These are phyloP conservation scores for Oeneis ivallda DNA, from an alignment of 2,888 invertebrate genomes.

Conservation along the genomic window DNA sequence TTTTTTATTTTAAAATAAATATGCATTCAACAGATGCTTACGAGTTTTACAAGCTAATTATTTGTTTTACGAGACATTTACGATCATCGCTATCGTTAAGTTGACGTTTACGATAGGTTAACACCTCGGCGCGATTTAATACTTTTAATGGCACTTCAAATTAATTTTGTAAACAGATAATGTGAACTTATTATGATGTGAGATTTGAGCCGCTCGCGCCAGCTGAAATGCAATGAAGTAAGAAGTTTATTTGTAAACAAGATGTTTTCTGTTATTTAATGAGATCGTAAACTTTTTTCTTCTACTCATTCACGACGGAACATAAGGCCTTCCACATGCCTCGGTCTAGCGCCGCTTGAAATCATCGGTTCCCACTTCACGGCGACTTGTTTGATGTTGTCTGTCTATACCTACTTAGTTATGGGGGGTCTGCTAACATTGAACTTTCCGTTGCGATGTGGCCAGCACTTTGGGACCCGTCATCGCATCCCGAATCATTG, in stretches of 20 bases:
- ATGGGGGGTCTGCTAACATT: no score
- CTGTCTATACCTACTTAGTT: no score
- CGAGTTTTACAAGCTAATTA: slow-evolving; percentile 64
- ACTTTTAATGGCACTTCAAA: slow-evolving; percentile 59
- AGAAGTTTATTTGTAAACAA: neutral
- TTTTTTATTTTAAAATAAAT: slow-evolving; percentile 14
- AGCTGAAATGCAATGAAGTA: neutral
- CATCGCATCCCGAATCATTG: no score
- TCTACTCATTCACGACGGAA: no score
- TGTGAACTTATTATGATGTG: slow-evolving; percentile 31
- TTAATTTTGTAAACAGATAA: slow-evolving; percentile 65
- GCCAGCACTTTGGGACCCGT: no score
- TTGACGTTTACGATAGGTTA: slow-evolving; percentile 77
- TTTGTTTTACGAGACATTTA: slow-evolving; percentile 79
- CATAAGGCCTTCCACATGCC: no score
- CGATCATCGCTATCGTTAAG: slow-evolving; percentile 72
- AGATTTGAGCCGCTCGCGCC: neutral
- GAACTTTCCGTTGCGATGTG: no score
- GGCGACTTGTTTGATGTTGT: no score
- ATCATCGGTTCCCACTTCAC: no score
- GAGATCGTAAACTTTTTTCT: no score
- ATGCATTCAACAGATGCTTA: slow-evolving; percentile 42
- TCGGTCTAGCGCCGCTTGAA: no score
- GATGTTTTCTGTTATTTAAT: neutral
- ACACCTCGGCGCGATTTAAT: slow-evolving; percentile 64